Evolutionary conservation across 2,888 invertebrate species (phyloP), one percentile per base, ranked within the genome.

Genomic region (Chalcis sispes): DNA sequence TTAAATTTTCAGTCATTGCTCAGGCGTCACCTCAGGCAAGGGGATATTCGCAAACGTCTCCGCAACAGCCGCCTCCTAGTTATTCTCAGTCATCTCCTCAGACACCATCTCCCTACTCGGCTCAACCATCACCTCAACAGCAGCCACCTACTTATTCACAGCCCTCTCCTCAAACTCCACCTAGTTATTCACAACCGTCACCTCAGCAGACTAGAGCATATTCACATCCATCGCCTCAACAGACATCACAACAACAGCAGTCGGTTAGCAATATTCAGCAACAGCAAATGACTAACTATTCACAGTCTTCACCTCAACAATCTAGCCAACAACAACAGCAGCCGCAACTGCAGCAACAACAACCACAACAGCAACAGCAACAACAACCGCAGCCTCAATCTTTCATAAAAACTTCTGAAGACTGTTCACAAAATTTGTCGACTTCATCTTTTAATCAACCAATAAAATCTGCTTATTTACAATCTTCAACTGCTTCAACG

Each of bases 181-280:
- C 92, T 32, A 91, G 89, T 82, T 90, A 90, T 54, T 85, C 87
- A 0, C 88, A 87, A 56, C 80, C 85, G 0, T 85, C 86, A 2
- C 84, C 88, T 13, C 86, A 87, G 59, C 82, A 81, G 23, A 70
- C 80, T 15, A 71, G 81, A 18, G 10, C 40, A 2, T 75, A 61
- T 48, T 77, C 80, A 25, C 71, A 79, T 77, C 79, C 78, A 25
- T 81, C 81, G 4, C 80, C 82, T 27, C 80, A 81, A n/a, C 83
- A 82, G 36, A 78, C 80, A 20, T 78, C 79, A 2, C 81, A 48
- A 66, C 85, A 67, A 64, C 81, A 48, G 67, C 85, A 67, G 65
- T 76, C 61, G 27, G 72, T 85, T 86, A 74, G 87, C 87, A 83
- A 78, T 79, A 79, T 20, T 66, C 80, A 80, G 25, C 82, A 79